These are phyloP conservation scores for Lepus americanus DNA, from an alignment of 2,113 vertebrate genomes.

Conservation along the genomic window DNA sequence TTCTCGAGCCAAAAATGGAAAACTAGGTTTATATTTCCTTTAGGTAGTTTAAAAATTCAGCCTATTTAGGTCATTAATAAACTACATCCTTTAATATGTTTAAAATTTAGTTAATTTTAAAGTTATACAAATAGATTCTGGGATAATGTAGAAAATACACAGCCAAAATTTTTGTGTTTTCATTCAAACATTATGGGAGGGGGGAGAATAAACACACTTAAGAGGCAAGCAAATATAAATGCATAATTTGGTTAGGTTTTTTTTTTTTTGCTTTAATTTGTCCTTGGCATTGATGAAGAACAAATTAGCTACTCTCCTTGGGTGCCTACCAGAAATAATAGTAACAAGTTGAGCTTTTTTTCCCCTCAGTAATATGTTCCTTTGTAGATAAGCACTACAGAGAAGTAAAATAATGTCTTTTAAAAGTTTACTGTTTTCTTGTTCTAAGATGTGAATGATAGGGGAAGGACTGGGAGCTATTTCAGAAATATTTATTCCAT, in stretches of 20 bases:
- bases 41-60: slow-evolving; percentile 70
- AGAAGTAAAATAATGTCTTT: slow-evolving; percentile 91
- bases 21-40: slow-evolving; percentile 58
- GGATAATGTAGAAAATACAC: slow-evolving; percentile 83
- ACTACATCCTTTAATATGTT: slow-evolving; percentile 78
- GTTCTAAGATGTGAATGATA: slow-evolving; percentile 89
- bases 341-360: slow-evolving; percentile 85
- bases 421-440: slow-evolving; percentile 90
- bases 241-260: slow-evolving; percentile 84
- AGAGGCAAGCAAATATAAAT: slow-evolving; percentile 86
- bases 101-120: slow-evolving; percentile 82
- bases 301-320: slow-evolving; percentile 92
- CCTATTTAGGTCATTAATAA: slow-evolving; percentile 60
- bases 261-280: slow-evolving; percentile 85
- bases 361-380: slow-evolving; percentile 89
- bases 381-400: slow-evolving; percentile 93
- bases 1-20: slow-evolving; percentile 38
- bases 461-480: slow-evolving; percentile 85
- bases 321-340: slow-evolving; percentile 91
- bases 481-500: slow-evolving; percentile 89
- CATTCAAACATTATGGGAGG: slow-evolving; percentile 82
- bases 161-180: slow-evolving; percentile 83
- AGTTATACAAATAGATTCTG: slow-evolving; percentile 78
- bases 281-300: slow-evolving; percentile 92
- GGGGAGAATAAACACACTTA: slow-evolving; percentile 79